Percentiles rank a stretch among this genome's conserved stretches.
These are phyloP conservation scores for Geophilus truncorum DNA, from an alignment of 2,888 invertebrate genomes.

Conservation along the genomic window DNA sequence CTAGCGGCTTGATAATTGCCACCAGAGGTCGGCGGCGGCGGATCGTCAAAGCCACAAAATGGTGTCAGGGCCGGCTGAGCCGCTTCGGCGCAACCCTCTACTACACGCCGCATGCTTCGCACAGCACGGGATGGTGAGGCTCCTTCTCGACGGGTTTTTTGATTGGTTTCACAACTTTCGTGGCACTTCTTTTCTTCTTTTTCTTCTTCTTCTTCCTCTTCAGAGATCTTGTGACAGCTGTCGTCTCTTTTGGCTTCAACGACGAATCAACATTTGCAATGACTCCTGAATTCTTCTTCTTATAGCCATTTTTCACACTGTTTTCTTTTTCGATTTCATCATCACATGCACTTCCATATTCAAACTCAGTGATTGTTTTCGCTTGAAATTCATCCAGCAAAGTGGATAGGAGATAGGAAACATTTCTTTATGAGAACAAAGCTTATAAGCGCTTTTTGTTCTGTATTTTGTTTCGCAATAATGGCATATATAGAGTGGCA, in stretches of 20 bases:
- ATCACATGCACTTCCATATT: background rate
- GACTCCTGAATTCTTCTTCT: background rate
- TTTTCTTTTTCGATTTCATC: background rate
- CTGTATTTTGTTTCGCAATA: constrained; percentile 5
- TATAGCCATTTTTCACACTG: background rate
- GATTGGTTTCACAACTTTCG: background rate
- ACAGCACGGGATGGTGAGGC: background rate
- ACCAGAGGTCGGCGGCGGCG: too few species aligned
- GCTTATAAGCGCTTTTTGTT: background rate
- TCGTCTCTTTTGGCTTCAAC: too few species aligned
- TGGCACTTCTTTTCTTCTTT: background rate
- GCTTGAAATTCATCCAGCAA: background rate
- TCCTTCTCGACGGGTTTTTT: background rate
- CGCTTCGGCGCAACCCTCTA: too few species aligned
- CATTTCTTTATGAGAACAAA: background rate
- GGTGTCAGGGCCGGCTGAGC: too few species aligned
- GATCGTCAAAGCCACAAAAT: too few species aligned
- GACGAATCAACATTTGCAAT: too few species aligned
- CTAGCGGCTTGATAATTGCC: too few species aligned
- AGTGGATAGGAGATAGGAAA: constrained; percentile 4
- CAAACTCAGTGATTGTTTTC: background rate
- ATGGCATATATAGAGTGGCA: background rate
- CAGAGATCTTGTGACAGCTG: background rate
- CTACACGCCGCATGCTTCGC: constrained; percentile 4
- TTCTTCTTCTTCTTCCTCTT: too few species aligned